Evolutionary conservation across 2,113 vertebrate genomes (phyloP).

Genomic region (Corythaixoides concolor): DNA sequence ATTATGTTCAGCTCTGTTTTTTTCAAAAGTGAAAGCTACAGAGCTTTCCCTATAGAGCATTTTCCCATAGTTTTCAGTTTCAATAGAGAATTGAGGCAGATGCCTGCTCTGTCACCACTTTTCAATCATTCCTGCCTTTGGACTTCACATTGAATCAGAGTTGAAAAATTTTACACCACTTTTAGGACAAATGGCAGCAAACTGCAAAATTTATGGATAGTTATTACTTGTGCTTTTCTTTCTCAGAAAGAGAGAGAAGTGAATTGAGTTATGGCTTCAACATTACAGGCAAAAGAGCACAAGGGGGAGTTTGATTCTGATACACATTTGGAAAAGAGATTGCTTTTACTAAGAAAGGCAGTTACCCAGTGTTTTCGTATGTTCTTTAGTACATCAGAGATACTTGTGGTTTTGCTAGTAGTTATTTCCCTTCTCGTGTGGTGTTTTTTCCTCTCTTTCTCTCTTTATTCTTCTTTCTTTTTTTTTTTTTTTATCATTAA

Average conservation of each 20-base stretch:
- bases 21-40: too few relatives aligned
- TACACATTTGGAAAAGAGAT: background rate
- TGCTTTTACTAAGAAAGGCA: background rate
- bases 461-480: background rate
- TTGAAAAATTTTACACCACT: background rate
- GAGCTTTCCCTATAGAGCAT: background rate
- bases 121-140: background rate
- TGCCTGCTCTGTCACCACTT: background rate
- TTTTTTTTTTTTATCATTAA: background rate
- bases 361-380: background rate
- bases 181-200: background rate
- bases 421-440: background rate
- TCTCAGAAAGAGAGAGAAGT: background rate
- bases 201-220: background rate
- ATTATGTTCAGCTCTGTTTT: background rate
- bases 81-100: background rate
- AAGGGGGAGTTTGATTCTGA: background rate
- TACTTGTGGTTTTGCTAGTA: background rate
- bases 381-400: background rate
- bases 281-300: background rate
- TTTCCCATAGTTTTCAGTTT: background rate
- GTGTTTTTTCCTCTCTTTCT: fast-evolving
- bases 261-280: background rate
- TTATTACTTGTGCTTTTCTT: conserved; percentile 1
- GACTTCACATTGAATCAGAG: background rate